Conservation (phyloP, 2,113 vertebrate species). For the Labeo rohita region DNA sequence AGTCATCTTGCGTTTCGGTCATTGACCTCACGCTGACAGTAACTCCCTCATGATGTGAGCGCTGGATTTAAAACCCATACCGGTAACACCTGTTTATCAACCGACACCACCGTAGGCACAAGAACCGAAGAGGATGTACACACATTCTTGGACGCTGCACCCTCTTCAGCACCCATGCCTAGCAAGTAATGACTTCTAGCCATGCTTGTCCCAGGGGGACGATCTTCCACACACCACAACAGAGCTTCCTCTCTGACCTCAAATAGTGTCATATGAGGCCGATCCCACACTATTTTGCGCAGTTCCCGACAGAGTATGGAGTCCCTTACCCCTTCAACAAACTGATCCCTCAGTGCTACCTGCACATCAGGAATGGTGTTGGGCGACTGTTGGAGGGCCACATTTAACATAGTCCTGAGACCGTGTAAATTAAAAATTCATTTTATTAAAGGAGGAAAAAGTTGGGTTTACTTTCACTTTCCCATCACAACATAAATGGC, state of each 20-base stretch:
- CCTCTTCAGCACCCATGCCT: too few species aligned
- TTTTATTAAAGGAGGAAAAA: too few species aligned
- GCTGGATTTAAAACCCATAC: too few species aligned
- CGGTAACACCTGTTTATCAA: too few species aligned
- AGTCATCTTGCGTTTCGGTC: not conserved
- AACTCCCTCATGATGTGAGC: constrained; percentile 32
- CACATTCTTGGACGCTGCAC: not conserved
- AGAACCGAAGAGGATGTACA: too few species aligned
- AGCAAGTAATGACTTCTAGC: not conserved
- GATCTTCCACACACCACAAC: too few species aligned
- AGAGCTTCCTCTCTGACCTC: too few species aligned
- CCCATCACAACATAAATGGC: too few species aligned
- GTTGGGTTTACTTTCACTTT: too few species aligned
- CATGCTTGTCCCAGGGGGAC: too few species aligned
- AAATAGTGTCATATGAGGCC: not conserved
- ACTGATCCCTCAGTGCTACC: constrained; percentile 32
- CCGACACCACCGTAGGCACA: too few species aligned
- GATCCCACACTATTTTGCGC: constrained; percentile 12
- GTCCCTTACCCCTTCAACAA: constrained; percentile 11
- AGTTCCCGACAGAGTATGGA: not conserved
- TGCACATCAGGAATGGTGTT: not conserved
- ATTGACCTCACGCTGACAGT: not conserved
- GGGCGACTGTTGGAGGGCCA: not conserved
- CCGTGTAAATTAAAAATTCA: too few species aligned
- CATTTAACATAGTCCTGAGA: constrained; percentile 28